Evolutionary conservation across 2,888 invertebrate genomes (phyloP).

Genomic region (Agrochola circellaris): DNA sequence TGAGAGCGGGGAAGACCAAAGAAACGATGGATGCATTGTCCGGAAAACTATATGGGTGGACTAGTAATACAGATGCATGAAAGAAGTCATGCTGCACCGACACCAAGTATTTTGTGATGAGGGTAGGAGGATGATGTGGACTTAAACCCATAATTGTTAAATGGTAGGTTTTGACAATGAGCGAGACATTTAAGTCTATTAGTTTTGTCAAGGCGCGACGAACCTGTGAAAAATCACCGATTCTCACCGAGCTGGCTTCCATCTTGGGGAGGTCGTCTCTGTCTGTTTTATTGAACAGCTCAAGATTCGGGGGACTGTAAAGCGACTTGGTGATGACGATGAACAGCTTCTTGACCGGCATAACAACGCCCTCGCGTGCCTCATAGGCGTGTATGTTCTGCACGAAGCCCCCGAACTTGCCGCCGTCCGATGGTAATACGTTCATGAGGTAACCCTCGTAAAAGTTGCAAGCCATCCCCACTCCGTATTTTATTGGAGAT

Average conservation of each 20-base stretch:
- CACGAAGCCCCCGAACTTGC: conserved; percentile 78
- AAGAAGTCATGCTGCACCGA: not conserved
- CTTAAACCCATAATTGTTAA: not conserved
- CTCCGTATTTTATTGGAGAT: conserved; percentile 88
- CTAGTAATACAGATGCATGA: not conserved
- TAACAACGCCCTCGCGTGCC: conserved; percentile 81
- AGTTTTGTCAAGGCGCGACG: conserved; percentile 9
- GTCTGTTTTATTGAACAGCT: conserved; percentile 80
- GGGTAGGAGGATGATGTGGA: not conserved
- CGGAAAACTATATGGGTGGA: not conserved
- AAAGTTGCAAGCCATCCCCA: conserved; percentile 92
- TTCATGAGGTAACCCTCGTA: conserved; percentile 92
- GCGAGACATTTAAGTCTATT: conserved; percentile 19
- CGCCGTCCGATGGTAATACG: conserved; percentile 88
- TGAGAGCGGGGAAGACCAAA: not conserved
- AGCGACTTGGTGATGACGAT: conserved; percentile 91
- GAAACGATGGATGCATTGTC: conserved; percentile 1
- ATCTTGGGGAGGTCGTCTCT: conserved; percentile 76
- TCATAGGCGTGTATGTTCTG: conserved; percentile 84
- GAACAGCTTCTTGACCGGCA: conserved; percentile 91
- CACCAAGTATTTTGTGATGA: not conserved
- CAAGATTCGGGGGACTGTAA: conserved; percentile 90
- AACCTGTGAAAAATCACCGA: conserved; percentile 44
- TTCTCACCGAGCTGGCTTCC: conserved; percentile 85
- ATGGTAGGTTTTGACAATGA: not conserved